Percentiles rank a stretch among this genome's conserved stretches.
Conservation (phyloP, 2,797 vertebrate genomes). For the Trachurus trachurus region DNA sequence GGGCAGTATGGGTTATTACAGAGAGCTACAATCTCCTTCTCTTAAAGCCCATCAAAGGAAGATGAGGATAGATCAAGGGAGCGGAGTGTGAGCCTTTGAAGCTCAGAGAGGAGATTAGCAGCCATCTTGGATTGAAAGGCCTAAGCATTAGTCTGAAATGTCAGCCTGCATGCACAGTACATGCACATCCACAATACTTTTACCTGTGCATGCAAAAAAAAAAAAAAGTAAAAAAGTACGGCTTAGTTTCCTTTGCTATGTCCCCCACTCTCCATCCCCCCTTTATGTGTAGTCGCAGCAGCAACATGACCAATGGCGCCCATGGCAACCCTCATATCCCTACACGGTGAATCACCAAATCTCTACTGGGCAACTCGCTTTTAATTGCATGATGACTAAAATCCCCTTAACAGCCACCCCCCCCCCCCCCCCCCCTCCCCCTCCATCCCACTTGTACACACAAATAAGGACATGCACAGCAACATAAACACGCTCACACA, state of each 20-base stretch:
- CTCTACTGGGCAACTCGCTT: slow-evolving; percentile 57
- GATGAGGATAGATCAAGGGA: slow-evolving; percentile 72
- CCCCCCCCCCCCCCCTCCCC: not conserved
- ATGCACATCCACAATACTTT: slow-evolving; percentile 28
- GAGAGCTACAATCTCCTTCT: slow-evolving; percentile 64
- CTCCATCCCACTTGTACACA: slow-evolving; percentile 37
- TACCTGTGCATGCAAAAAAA: slow-evolving; percentile 48
- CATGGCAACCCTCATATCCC: slow-evolving; percentile 44
- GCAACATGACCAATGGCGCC: slow-evolving; percentile 36
- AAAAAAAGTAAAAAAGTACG: not conserved
- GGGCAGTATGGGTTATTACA: slow-evolving; percentile 63
- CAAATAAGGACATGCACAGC: slow-evolving; percentile 28
- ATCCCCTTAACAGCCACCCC: slow-evolving; percentile 40
- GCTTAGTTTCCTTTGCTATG: slow-evolving; percentile 38
- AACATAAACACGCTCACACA: slow-evolving; percentile 17
- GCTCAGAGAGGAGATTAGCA: slow-evolving; percentile 71
- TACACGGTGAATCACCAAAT: slow-evolving; percentile 58
- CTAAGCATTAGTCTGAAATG: slow-evolving; percentile 59
- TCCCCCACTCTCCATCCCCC: not conserved
- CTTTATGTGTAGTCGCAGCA: slow-evolving; percentile 34
- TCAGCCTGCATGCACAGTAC: slow-evolving; percentile 53
- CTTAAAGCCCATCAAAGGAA: slow-evolving; percentile 80
- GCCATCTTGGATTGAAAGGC: slow-evolving; percentile 71
- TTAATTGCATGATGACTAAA: slow-evolving; percentile 78
- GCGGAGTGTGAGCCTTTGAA: slow-evolving; percentile 75